Percentiles rank a stretch among this genome's conserved stretches.
These are phyloP conservation scores for Lutraria lutraria DNA, from an alignment of 2,888 invertebrate genomes.

Conservation along the genomic window DNA sequence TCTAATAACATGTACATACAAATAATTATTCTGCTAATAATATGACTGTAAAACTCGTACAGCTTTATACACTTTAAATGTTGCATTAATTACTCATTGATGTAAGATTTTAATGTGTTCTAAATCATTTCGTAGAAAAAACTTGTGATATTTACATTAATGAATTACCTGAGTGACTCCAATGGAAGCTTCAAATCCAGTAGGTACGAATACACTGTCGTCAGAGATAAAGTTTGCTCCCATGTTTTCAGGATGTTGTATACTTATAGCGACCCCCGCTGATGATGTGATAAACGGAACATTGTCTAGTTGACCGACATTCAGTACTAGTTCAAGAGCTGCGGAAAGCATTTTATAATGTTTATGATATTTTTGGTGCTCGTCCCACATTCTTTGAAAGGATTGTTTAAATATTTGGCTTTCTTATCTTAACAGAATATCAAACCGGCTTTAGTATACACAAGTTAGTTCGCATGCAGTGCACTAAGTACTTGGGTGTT, in stretches of 20 bases:
- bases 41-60: too few relatives aligned
- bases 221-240: not conserved
- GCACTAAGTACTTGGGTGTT: not conserved
- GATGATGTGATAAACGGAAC: slow-evolving; percentile 52
- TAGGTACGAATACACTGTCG: slow-evolving; percentile 32
- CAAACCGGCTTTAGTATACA: not conserved
- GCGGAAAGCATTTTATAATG: not conserved
- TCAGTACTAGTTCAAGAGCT: slow-evolving; percentile 47
- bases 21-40: too few relatives aligned
- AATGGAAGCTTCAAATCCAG: slow-evolving; percentile 47
- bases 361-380: too few relatives aligned
- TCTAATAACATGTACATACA: too few relatives aligned
- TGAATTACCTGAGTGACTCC: slow-evolving; percentile 29
- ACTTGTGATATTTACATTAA: too few relatives aligned
- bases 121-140: too few relatives aligned
- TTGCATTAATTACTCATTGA: too few relatives aligned
- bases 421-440: too few relatives aligned
- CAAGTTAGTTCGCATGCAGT: not conserved
- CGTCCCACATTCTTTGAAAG: not conserved
- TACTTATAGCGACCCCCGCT: slow-evolving; percentile 30
- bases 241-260: not conserved
- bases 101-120: too few relatives aligned
- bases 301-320: slow-evolving; percentile 32
- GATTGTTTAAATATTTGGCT: not conserved
- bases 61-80: too few relatives aligned